Percentiles rank a stretch among this genome's conserved stretches.
These are phyloP conservation scores for Opisthocomus hoazin DNA, from an alignment of 2,113 vertebrate species.

Conservation along the genomic window DNA sequence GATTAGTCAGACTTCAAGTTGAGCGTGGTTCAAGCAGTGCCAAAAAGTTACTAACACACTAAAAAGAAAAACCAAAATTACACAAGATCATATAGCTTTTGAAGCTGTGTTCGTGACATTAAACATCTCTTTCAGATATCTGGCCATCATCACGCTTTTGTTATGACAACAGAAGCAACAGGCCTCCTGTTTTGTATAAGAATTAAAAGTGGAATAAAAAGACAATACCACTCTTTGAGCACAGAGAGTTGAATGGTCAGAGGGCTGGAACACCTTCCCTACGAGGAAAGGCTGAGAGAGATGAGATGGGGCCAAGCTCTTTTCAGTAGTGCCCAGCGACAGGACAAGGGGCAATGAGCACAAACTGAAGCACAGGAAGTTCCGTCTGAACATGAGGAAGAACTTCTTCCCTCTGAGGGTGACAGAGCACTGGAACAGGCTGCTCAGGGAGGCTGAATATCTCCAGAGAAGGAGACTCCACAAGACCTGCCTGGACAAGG, in stretches of 20 bases:
- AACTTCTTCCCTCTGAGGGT: no score
- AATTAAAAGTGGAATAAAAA: not conserved
- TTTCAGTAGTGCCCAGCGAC: no score
- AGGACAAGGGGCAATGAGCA: no score
- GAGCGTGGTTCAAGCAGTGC: not conserved
- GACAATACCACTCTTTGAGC: fast-evolving
- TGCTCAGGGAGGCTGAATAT: no score
- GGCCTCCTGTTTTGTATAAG: not conserved
- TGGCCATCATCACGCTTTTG: not conserved
- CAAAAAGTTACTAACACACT: not conserved
- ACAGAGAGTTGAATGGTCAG: not conserved
- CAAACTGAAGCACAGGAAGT: no score
- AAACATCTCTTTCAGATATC: not conserved
- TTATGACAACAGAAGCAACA: not conserved
- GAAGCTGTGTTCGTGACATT: not conserved
- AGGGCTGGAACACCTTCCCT: no score
- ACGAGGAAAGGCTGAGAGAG: no score
- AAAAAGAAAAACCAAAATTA: not conserved
- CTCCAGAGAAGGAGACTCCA: no score
- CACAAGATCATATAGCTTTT: not conserved
- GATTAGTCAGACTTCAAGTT: not conserved
- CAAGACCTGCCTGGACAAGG: no score
- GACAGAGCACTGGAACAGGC: no score
- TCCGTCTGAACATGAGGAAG: no score
- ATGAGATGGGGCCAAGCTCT: no score